Evolutionary conservation across 2,797 vertebrate genomes (phyloP), one percentile per base, ranked within the genome.

Genomic region (Octomys mimax): DNA sequence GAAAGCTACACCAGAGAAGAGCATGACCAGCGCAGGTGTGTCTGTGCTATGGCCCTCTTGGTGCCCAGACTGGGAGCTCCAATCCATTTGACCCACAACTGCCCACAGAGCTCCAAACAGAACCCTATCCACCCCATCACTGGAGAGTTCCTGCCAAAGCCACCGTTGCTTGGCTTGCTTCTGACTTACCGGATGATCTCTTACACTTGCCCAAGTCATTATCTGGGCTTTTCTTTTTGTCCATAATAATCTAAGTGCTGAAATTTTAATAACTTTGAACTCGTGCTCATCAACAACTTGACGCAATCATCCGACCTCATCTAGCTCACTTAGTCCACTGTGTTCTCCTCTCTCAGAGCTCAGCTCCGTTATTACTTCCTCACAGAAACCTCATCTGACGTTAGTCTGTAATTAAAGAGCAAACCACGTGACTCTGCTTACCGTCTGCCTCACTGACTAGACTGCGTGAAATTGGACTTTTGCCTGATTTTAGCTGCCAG

Each of bases 191-290:
- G 24, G n/a, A 36, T 91, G 79, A 62, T 19, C 22, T 87, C 85
- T 8, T 42, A 19, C 54, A 39, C 28, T 49, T 80, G 39, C 54
- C 36, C 80, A 87, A 87, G 66, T 71, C 78, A 57, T 22, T 52
- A 18, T 46, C 26, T 39, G 19, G 14, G 18, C 4, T 39, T 84
- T 71, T 71, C 68, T 78, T 73, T 79, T 68, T 26, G n/a, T 33
- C 64, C n/a, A 14, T 21, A 78, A 92, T 77, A 71, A 92, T 24
- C 52, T 1, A 80, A 70, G 59, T 39, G 62, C 59, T 61, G 77
- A 73, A 33, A 39, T 61, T 59, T 21, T 82, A 73, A 85, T 68
- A 95, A 62, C 39, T 49, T 92, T 82, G 73, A 78, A 92, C 54
- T 66, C 24, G 24, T 2, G 28, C 59, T 49, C 59, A 57, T 68